phyloP scores from a whole-genome alignment of 2,113 vertebrate species.

The Speoplatyrhinus poulsoni region DNA sequence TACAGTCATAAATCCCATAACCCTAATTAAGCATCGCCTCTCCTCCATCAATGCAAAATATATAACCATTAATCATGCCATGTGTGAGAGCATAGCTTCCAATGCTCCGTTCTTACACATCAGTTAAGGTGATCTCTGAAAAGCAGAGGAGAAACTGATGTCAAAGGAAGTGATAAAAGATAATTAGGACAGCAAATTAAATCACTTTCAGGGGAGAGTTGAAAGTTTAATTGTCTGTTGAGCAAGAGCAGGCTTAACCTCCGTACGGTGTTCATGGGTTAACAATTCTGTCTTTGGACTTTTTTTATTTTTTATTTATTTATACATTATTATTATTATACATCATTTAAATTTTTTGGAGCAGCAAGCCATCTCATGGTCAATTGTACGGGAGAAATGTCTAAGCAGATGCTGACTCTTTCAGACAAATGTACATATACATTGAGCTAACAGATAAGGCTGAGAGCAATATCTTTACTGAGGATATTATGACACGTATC shows the following conservation, averaged over 20 bases:
- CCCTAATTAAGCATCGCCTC: conserved; percentile 63
- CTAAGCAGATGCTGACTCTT: conserved; percentile 32
- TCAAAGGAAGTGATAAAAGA: conserved; percentile 18
- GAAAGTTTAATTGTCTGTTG: conserved; percentile 26
- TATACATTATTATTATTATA: too few relatives aligned
- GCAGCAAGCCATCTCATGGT: conserved; percentile 49
- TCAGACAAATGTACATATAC: neutral
- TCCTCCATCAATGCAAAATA: conserved; percentile 38
- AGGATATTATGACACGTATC: too few relatives aligned
- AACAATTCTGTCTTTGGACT: conserved; percentile 22
- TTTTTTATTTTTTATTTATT: neutral
- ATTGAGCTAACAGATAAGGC: too few relatives aligned
- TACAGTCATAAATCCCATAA: conserved; percentile 67
- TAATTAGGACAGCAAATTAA: conserved; percentile 30
- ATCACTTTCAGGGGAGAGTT: conserved; percentile 25
- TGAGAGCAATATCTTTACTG: too few relatives aligned
- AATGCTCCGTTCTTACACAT: conserved; percentile 46
- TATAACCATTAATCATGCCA: conserved; percentile 37
- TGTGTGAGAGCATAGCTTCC: conserved; percentile 17
- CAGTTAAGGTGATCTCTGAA: conserved; percentile 44
- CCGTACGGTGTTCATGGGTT: conserved; percentile 4
- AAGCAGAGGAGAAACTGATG: conserved; percentile 28
- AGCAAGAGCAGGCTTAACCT: conserved; percentile 23
- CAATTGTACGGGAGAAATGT: conserved; percentile 50
- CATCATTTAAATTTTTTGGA: too few relatives aligned